phyloP scores from a whole-genome alignment of 53 echinoderm and acorn worm species.

The Echinarachnius parma region DNA sequence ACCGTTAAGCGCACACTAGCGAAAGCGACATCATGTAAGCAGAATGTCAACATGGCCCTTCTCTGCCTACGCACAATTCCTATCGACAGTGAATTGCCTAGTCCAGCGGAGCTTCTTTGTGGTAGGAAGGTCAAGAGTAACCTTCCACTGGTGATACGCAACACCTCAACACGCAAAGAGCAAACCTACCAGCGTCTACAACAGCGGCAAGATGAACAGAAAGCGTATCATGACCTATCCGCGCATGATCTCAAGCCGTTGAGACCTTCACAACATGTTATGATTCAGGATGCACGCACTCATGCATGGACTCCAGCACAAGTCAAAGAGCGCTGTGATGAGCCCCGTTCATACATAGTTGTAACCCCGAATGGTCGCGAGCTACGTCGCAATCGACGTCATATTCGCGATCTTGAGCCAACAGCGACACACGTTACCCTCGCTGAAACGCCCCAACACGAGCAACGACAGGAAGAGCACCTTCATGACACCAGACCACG shows the following conservation, averaged over 20 bases:
- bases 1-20: constrained; percentile 54
- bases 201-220: constrained; percentile 41
- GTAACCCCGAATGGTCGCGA: constrained; percentile 47
- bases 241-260: constrained; percentile 45
- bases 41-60: constrained; percentile 42
- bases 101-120: constrained; percentile 56
- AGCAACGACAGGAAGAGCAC: constrained; percentile 2
- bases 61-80: constrained; percentile 51
- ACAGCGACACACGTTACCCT: background rate
- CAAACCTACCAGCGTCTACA: constrained; percentile 27
- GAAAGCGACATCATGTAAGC: constrained; percentile 43
- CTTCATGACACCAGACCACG: background rate
- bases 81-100: constrained; percentile 47
- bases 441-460: constrained; percentile 5
- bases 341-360: constrained; percentile 58
- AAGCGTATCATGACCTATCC: constrained; percentile 36
- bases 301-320: constrained; percentile 42
- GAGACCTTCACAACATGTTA: constrained; percentile 39
- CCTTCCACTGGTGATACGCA: constrained; percentile 18
- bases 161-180: constrained; percentile 21
- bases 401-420: constrained; percentile 48
- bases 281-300: constrained; percentile 44
- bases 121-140: constrained; percentile 32
- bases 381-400: constrained; percentile 44
- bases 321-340: constrained; percentile 33